Percentiles rank a stretch among this genome's conserved stretches.
Conservation (phyloP, 2,113 vertebrate species). For the Stegostoma tigrinum region DNA sequence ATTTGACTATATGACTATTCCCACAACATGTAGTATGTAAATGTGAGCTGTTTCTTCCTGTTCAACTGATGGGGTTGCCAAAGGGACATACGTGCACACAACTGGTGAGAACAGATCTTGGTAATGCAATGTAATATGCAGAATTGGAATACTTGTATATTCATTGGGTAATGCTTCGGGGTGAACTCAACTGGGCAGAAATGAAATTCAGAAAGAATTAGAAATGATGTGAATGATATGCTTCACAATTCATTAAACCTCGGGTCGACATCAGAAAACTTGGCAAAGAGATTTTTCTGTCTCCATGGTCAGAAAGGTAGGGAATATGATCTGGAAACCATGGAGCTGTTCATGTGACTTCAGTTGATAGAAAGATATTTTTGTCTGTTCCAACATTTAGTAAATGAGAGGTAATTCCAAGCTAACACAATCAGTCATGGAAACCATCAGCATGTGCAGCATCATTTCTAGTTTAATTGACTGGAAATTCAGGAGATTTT, state of each 20-base stretch:
- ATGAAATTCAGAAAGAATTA: background rate
- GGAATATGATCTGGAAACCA: background rate
- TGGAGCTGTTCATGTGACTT: background rate
- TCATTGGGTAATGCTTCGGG: background rate
- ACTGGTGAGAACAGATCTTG: background rate
- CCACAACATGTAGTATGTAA: background rate
- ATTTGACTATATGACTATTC: too few relatives aligned
- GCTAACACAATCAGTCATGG: background rate
- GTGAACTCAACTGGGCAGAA: background rate
- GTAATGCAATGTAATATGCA: background rate
- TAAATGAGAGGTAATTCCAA: background rate
- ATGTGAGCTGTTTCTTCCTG: background rate
- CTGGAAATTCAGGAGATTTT: background rate
- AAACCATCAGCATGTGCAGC: background rate
- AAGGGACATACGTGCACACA: background rate
- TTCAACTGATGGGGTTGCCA: background rate
- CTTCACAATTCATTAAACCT: background rate
- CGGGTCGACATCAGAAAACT: background rate
- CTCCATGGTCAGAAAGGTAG: background rate
- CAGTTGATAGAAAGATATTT: background rate
- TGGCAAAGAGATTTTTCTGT: background rate
- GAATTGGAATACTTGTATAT: background rate
- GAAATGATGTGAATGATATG: background rate
- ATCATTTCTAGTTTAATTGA: background rate
- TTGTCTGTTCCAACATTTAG: background rate